Conservation (phyloP, 2,113 vertebrate genomes). For the Raja brachyura region DNA sequence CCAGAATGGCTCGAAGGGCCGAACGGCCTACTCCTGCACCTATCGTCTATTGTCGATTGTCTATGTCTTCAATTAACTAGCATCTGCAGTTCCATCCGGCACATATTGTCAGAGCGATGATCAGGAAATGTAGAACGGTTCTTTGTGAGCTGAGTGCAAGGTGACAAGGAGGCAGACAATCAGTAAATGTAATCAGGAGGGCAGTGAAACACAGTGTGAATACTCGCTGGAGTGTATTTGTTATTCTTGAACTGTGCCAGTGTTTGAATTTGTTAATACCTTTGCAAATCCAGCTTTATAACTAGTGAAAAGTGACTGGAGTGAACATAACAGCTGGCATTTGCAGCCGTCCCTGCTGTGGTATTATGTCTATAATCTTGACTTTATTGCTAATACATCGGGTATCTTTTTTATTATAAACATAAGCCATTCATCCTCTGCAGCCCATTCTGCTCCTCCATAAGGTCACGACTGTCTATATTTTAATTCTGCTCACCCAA, state of each 20-base stretch:
- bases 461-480: not conserved
- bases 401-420: not conserved
- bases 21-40: no score
- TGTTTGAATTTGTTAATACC: constrained; percentile 18
- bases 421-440: not conserved
- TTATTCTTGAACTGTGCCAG: not conserved
- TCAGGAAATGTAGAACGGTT: no score
- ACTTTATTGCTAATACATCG: not conserved
- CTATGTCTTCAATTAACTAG: no score
- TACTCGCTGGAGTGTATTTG: not conserved
- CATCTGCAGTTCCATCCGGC: no score
- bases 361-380: not conserved
- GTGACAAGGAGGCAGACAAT: no score
- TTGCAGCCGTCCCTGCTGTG: not conserved
- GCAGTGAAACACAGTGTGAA: not conserved
- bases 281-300: constrained; percentile 7
- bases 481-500: not conserved
- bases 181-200: no score
- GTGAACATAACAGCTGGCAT: not conserved
- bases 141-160: no score
- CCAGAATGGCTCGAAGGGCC: no score
- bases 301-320: not conserved
- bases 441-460: not conserved
- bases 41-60: no score
- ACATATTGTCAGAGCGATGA: no score